Conservation (phyloP, 1,140 invertebrate genomes). For the Caenorhabditis latens region DNA sequence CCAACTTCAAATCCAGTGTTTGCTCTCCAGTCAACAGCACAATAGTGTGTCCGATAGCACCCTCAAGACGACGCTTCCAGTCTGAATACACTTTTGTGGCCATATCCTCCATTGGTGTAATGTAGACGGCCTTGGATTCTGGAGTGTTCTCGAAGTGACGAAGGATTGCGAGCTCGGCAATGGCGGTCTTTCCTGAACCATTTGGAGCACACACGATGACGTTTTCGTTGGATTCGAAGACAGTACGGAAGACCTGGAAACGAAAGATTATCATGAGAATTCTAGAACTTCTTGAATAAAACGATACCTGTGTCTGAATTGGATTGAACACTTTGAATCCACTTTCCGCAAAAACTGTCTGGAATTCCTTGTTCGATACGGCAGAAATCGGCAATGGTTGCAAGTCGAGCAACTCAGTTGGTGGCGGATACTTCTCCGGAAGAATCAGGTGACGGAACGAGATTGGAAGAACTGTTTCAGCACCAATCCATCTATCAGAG, state of each 20-base stretch:
- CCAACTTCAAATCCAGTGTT: slow-evolving; percentile 92
- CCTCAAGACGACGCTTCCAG: slow-evolving; percentile 90
- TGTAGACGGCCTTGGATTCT: slow-evolving; percentile 86
- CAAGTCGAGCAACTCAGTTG: slow-evolving; percentile 96
- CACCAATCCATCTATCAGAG: slow-evolving; percentile 82
- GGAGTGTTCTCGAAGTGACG: slow-evolving; percentile 86
- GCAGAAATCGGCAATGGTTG: slow-evolving; percentile 91
- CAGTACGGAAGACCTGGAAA: slow-evolving; percentile 89
- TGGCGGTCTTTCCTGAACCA: slow-evolving; percentile 91
- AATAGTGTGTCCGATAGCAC: slow-evolving; percentile 86
- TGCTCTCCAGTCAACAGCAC: slow-evolving; percentile 97
- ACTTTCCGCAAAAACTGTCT: slow-evolving; percentile 87
- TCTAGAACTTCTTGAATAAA: neutral
- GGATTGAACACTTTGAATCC: slow-evolving; percentile 94
- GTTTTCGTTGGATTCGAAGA: slow-evolving; percentile 98
- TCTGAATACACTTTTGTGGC: slow-evolving; percentile 91
- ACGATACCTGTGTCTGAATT: slow-evolving; percentile 89
- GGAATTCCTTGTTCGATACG: slow-evolving; percentile 86
- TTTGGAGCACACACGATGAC: slow-evolving; percentile 97
- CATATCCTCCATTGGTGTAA: slow-evolving; percentile 90
- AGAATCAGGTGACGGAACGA: slow-evolving; percentile 96
- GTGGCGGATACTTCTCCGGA: slow-evolving; percentile 97
- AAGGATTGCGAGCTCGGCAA: slow-evolving; percentile 95
- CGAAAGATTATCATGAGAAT: neutral
- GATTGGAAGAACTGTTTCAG: slow-evolving; percentile 95